phyloP scores from a whole-genome alignment of 2,888 invertebrate species.

The Endomychus coccineus region DNA sequence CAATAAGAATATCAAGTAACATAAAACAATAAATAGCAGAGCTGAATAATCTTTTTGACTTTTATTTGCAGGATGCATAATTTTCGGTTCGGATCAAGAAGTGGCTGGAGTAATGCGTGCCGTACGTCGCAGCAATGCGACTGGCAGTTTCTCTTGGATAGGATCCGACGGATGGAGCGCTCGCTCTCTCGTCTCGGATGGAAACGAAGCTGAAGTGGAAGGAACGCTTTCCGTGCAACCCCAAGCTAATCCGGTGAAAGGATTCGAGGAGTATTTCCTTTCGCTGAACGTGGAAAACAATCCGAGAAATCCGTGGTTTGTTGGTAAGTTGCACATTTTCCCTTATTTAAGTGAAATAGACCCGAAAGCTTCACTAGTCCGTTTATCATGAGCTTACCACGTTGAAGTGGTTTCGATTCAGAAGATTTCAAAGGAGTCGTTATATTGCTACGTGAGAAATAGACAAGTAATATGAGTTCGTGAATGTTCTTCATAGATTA shows the following conservation, averaged over 20 bases:
- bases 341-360: no score
- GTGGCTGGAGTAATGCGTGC: constrained; percentile 94
- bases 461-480: no score
- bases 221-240: constrained; percentile 95
- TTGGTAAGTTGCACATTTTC: constrained; percentile 57
- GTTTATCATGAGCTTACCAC: no score
- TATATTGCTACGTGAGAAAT: no score
- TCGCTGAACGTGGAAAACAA: constrained; percentile 79
- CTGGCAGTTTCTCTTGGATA: constrained; percentile 89
- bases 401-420: no score
- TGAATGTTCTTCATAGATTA: no score
- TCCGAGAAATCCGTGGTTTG: constrained; percentile 91
- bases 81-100: constrained; percentile 95
- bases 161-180: constrained; percentile 97
- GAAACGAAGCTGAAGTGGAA: constrained; percentile 83
- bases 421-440: no score
- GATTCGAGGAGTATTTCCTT: constrained; percentile 83
- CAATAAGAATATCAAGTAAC: no score
- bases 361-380: no score
- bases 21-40: no score
- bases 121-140: constrained; percentile 77
- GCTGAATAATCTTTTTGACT: no score
- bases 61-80: constrained; percentile 70
- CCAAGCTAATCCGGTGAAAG: constrained; percentile 79
- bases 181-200: constrained; percentile 74